phyloP scores from a whole-genome alignment of 2,888 invertebrate species.

The Amblyjoppa proteus region DNA sequence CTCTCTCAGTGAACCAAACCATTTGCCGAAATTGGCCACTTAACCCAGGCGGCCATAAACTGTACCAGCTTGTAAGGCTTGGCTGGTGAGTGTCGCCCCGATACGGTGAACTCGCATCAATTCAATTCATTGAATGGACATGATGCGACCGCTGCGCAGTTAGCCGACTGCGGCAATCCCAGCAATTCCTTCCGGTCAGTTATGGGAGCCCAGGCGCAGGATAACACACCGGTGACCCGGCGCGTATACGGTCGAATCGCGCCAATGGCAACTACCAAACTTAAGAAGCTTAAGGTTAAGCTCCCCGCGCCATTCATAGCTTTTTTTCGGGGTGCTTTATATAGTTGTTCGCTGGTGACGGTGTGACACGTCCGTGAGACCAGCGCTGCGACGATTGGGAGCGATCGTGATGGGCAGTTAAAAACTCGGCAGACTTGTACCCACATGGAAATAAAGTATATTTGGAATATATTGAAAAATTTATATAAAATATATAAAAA shows the following conservation, averaged over 20 bases:
- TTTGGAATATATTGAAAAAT: too few species aligned
- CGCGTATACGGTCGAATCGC: slow-evolving; percentile 2
- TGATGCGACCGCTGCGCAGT: not conserved
- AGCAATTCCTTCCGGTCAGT: not conserved
- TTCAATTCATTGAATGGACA: slow-evolving; percentile 44
- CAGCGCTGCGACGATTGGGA: too few species aligned
- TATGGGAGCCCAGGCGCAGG: not conserved
- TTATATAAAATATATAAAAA: too few species aligned
- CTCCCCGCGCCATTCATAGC: slow-evolving; percentile 36
- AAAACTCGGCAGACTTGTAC: too few species aligned
- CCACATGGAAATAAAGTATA: too few species aligned
- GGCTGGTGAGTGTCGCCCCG: slow-evolving; percentile 34
- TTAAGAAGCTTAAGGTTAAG: slow-evolving; percentile 65
- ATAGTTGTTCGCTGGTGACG: slow-evolving; percentile 4
- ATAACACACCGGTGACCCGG: not conserved
- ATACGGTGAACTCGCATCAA: slow-evolving; percentile 61
- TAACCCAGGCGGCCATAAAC: slow-evolving; percentile 3
- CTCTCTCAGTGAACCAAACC: slow-evolving; percentile 64
- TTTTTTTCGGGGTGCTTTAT: slow-evolving; percentile 8
- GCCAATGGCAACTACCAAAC: not conserved
- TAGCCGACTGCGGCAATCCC: slow-evolving; percentile 5
- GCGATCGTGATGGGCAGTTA: too few species aligned
- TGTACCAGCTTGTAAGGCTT: slow-evolving; percentile 22
- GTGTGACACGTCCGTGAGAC: not conserved
- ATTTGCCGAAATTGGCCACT: slow-evolving; percentile 70